Conservation (phyloP, 2,888 invertebrate species). For the Dendrolimus houi region DNA sequence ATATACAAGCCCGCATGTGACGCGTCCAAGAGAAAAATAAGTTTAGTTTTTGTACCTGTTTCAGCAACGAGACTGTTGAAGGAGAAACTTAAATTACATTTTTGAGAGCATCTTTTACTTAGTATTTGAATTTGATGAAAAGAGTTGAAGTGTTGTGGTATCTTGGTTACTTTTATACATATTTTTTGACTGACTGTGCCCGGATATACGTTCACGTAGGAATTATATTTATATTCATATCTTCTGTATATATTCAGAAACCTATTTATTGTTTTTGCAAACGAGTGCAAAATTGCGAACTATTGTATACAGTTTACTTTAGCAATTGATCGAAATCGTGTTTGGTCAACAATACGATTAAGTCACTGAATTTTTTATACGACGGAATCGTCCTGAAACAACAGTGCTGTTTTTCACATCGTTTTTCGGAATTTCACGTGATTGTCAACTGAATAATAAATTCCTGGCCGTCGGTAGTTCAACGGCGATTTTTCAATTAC, state of each 20-base stretch:
- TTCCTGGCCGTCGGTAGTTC: slow-evolving; percentile 47
- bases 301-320: slow-evolving; percentile 44
- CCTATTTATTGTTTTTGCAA: slow-evolving; percentile 20
- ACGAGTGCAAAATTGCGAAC: slow-evolving; percentile 43
- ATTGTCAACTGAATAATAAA: slow-evolving; percentile 70
- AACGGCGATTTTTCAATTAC: slow-evolving; percentile 65
- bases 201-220: too few species aligned
- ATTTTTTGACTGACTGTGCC: too few species aligned
- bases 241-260: too few species aligned
- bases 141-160: too few species aligned
- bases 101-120: background rate
- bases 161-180: too few species aligned
- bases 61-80: background rate
- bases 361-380: slow-evolving; percentile 63
- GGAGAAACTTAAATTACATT: slow-evolving; percentile 11
- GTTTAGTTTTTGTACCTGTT: slow-evolving; percentile 2
- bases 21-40: slow-evolving; percentile 35
- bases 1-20: slow-evolving; percentile 56
- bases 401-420: slow-evolving; percentile 59
- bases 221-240: too few species aligned
- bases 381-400: slow-evolving; percentile 56
- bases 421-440: slow-evolving; percentile 67
- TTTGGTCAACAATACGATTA: slow-evolving; percentile 58
- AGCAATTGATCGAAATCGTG: slow-evolving; percentile 37
- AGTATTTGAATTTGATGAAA: background rate